phyloP scores from a whole-genome alignment of 2,888 invertebrate species.

The Ametastegia equiseti region DNA sequence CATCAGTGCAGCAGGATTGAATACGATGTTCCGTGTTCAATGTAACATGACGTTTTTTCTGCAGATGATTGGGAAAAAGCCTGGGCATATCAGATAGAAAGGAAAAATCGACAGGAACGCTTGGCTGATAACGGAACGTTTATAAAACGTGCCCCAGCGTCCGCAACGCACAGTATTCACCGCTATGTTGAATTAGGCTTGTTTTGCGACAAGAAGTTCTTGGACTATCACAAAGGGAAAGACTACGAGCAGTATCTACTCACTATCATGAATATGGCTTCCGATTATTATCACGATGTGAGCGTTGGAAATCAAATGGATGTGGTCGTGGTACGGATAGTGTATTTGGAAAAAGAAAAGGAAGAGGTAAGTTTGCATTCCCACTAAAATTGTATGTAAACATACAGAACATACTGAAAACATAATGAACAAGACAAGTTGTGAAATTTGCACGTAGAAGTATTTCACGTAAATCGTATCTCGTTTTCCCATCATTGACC shows the following conservation, averaged over 20 bases:
- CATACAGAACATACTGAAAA: no score
- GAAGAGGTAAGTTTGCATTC: conserved; percentile 74
- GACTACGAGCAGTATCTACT: conserved; percentile 90
- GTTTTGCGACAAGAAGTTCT: conserved; percentile 92
- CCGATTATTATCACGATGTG: conserved; percentile 88
- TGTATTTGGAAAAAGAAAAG: conserved; percentile 83
- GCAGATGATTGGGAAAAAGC: conserved; percentile 68
- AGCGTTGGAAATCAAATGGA: conserved; percentile 93
- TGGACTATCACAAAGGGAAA: conserved; percentile 87
- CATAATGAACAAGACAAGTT: no score
- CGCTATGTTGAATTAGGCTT: conserved; percentile 90
- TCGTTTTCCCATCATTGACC: no score
- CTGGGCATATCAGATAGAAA: conserved; percentile 74
- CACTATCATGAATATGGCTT: conserved; percentile 95
- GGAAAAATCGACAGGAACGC: conserved; percentile 73
- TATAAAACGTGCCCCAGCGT: conserved; percentile 67
- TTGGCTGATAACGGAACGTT: conserved; percentile 60
- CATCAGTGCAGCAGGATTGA: no score
- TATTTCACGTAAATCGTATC: no score
- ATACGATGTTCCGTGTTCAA: neutral
- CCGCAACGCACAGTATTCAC: conserved; percentile 85
- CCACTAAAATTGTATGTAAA: no score
- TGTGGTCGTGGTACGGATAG: conserved; percentile 89
- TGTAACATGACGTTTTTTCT: neutral
- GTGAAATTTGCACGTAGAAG: no score